phyloP scores from a whole-genome alignment of 2,888 invertebrate species.

The Tenthredo notha region DNA sequence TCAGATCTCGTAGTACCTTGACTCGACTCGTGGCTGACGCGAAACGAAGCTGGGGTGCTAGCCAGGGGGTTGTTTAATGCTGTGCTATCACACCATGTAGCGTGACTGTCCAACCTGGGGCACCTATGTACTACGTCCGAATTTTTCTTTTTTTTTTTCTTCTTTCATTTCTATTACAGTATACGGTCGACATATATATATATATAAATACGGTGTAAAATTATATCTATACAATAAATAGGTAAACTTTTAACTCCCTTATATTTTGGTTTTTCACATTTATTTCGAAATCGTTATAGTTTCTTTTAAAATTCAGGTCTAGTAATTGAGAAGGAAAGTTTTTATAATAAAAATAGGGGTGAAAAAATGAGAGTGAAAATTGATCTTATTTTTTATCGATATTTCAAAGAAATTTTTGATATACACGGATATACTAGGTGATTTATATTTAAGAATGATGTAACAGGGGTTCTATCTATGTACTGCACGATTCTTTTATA shows the following conservation, averaged over 20 bases:
- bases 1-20: slow-evolving; percentile 34
- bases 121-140: neutral
- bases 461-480: neutral
- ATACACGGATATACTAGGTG: neutral
- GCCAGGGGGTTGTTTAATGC: slow-evolving; percentile 64
- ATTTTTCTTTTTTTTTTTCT: neutral
- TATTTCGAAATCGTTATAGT: neutral
- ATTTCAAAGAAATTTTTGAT: neutral
- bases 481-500: neutral
- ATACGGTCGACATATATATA: neutral
- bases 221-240: neutral
- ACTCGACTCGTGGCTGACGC: slow-evolving; percentile 21
- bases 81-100: slow-evolving; percentile 69
- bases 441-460: neutral
- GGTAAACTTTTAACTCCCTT: neutral
- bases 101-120: slow-evolving; percentile 63
- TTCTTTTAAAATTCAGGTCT: neutral
- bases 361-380: neutral
- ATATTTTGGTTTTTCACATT: neutral
- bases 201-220: neutral
- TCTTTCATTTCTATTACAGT: neutral
- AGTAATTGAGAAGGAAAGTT: too few relatives aligned
- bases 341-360: too few relatives aligned
- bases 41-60: slow-evolving; percentile 25
- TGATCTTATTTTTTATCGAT: neutral